Base-by-base conservation (phyloP, 1,140 invertebrate genomes). In the Cheumatopsyche charites region DNA sequence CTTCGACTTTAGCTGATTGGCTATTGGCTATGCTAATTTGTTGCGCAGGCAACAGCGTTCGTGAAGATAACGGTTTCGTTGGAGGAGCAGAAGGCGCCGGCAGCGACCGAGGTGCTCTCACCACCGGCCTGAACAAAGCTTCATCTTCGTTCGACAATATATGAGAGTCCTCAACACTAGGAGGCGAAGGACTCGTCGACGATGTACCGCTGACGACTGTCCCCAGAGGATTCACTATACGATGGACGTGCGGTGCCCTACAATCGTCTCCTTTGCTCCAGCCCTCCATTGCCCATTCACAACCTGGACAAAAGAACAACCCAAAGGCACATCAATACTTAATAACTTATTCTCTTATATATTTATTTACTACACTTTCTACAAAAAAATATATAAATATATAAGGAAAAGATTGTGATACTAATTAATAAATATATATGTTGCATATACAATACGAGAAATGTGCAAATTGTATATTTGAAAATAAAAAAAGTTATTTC, bases 251-350 rank as follows among this genome's bases (percentile, higher is more conserved):
- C 71, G 84, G 58, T 23, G 76, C 79, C 47, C 79, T 77, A 72
- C 42, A 70, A 71, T 70, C 55, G 29, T 67, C 73, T 70, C 72
- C 66, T 62, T 49, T 62, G 81, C 80, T 81, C 82, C 82, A 83
- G 80, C 84, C 83, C 85, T 82, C 83, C 81, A 81, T 84, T 83
- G 86, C 83, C 83, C 82, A 82, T 81, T 81, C 84, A 81, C 85
- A 86, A 88, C 88, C 89, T 90, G 87, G 84, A 84, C 85, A 88
- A 87, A 88, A 88, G 89, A 88, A 87, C 87, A 86, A 90, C 89
- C 89, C 89, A 88, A 90, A 88, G 89, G 89, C 89, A 90, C 88
- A 88, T 88, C 78, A 79, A 81, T 82, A 83, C 77, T 80, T n/a
- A 73, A 71, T 73, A 47, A 58, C 21, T 58, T 58, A 25, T 25